Percentiles rank a stretch among this genome's conserved stretches.
phyloP scores from a whole-genome alignment of 1,140 invertebrate species.

The Lepidotrigona ventralis region DNA sequence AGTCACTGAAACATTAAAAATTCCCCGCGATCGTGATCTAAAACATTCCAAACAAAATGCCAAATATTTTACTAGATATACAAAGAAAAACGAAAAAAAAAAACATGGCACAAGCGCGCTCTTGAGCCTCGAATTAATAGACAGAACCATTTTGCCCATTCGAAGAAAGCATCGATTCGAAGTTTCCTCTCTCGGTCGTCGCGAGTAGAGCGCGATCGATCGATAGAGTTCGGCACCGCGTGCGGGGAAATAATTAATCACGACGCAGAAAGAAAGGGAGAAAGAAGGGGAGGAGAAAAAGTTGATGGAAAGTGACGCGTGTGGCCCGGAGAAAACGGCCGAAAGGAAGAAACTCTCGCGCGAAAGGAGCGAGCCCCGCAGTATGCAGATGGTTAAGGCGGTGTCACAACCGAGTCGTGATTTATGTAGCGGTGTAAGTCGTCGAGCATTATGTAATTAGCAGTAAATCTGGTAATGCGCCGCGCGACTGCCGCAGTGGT shows the following conservation, averaged over 20 bases:
- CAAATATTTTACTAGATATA: too few relatives aligned
- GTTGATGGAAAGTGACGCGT: background rate
- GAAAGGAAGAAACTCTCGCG: conserved; percentile 14
- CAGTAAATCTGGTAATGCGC: conserved; percentile 67
- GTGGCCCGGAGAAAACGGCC: background rate
- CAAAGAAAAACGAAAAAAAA: too few relatives aligned
- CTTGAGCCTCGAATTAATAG: too few relatives aligned
- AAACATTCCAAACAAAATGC: too few relatives aligned
- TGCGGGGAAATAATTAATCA: conserved; percentile 40
- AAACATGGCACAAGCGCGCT: too few relatives aligned
- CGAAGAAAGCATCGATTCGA: background rate
- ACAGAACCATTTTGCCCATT: too few relatives aligned
- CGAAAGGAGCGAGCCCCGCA: conserved; percentile 21
- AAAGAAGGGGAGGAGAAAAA: background rate
- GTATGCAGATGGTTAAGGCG: conserved; percentile 53
- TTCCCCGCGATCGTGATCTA: too few relatives aligned
- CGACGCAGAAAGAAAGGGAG: background rate
- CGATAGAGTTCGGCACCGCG: background rate
- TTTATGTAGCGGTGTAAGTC: conserved; percentile 58
- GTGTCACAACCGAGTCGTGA: conserved; percentile 53
- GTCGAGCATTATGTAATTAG: conserved; percentile 68
- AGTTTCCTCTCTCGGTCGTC: background rate
- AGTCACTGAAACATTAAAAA: too few relatives aligned
- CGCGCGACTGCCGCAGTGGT: conserved; percentile 40
- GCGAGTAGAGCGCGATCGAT: background rate